Conservation (phyloP, 2,888 invertebrate genomes). For the Gastracanthus pulcherrimus region DNA sequence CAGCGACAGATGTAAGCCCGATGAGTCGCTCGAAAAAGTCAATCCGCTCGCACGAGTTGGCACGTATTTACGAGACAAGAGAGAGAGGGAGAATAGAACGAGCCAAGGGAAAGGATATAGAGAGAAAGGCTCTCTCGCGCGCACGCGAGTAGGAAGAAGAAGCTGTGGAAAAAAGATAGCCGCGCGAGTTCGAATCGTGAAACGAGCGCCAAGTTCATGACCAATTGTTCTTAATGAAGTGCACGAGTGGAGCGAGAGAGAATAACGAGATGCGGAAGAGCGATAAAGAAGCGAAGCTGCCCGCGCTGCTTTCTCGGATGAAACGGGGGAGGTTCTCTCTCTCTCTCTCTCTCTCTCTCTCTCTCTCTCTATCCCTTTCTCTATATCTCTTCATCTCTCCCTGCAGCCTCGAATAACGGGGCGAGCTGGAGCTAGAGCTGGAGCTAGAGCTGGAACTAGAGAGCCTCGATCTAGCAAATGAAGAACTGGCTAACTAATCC, state of each 20-base stretch:
- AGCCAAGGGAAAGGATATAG: no score
- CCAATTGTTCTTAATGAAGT: slow-evolving; percentile 60
- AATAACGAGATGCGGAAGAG: slow-evolving; percentile 56
- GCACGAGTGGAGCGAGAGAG: slow-evolving; percentile 52
- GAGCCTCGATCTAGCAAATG: no score
- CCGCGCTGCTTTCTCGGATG: slow-evolving; percentile 10
- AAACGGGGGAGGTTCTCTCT: slow-evolving; percentile 40
- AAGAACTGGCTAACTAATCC: slow-evolving; percentile 52
- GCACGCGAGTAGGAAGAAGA: background rate
- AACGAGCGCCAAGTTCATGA: slow-evolving; percentile 55
- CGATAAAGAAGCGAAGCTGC: slow-evolving; percentile 44
- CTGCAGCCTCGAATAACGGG: slow-evolving; percentile 30
- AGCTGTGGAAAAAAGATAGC: slow-evolving; percentile 18
- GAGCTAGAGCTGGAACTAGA: no score
- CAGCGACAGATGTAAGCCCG: no score
- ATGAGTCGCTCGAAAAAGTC: no score
- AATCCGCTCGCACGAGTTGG: no score
- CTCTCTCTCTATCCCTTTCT: slow-evolving; percentile 53
- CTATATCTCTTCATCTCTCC: slow-evolving; percentile 29
- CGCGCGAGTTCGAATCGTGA: slow-evolving; percentile 49
- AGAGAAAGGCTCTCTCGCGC: no score
- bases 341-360: slow-evolving; percentile 46
- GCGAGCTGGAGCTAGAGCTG: background rate
- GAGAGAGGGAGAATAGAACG: no score
- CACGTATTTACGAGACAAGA: no score